phyloP scores from a whole-genome alignment of 2,113 vertebrate genomes.

The Anoura caudifer region DNA sequence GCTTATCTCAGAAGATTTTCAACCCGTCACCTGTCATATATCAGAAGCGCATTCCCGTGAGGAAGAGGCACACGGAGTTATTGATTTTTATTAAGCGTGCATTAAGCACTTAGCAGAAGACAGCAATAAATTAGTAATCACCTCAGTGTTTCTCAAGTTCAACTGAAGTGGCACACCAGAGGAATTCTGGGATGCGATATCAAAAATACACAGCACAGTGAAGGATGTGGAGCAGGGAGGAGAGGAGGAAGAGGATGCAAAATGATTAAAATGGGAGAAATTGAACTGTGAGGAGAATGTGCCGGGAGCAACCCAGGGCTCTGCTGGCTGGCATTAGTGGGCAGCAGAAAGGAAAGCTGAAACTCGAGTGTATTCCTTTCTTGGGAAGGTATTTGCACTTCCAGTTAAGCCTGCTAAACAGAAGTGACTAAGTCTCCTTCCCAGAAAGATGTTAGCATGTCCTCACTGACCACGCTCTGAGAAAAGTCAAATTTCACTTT shows the following conservation, averaged over 20 bases:
- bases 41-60: slow-evolving; percentile 57
- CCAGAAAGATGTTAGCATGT: neutral
- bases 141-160: slow-evolving; percentile 58
- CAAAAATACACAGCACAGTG: neutral
- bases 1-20: slow-evolving; percentile 33
- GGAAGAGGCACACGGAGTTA: slow-evolving; percentile 28
- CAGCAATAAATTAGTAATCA: slow-evolving; percentile 72
- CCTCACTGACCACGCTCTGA: neutral
- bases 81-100: slow-evolving; percentile 69
- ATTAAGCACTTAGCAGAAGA: slow-evolving; percentile 71
- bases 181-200: neutral
- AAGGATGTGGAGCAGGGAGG: neutral
- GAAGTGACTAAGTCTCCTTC: neutral
- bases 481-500: neutral
- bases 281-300: neutral
- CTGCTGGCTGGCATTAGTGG: neutral
- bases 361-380: slow-evolving; percentile 36
- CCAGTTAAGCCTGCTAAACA: slow-evolving; percentile 4
- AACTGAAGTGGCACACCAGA: slow-evolving; percentile 40
- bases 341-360: slow-evolving; percentile 23
- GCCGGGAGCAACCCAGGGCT: neutral
- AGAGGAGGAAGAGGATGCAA: neutral
- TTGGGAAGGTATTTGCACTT: slow-evolving; percentile 46
- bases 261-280: neutral
- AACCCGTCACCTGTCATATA: slow-evolving; percentile 43